Conservation (phyloP, 2,113 vertebrate species). For the Camelus bactrianus region DNA sequence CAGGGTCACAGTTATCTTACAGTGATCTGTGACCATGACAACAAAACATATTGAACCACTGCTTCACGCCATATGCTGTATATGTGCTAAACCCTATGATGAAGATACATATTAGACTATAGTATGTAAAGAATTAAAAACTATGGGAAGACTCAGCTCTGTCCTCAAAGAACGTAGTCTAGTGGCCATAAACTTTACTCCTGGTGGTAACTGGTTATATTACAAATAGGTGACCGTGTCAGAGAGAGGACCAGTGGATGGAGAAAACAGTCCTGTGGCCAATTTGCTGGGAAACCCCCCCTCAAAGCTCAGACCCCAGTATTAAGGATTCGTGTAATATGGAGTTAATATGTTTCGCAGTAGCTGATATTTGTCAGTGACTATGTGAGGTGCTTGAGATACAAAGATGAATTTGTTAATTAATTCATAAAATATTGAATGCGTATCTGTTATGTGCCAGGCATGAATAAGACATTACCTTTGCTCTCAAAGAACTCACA, state of each 20-base stretch:
- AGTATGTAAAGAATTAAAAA: neutral
- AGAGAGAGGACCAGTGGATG: neutral
- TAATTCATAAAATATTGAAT: neutral
- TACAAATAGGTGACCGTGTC: neutral
- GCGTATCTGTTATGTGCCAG: neutral
- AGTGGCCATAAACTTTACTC: neutral
- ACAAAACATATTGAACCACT: neutral
- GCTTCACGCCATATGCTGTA: neutral
- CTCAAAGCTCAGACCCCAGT: neutral
- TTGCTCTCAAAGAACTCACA: neutral
- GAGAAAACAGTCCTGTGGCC: too few relatives aligned
- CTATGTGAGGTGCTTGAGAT: neutral
- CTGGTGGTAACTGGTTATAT: rapidly evolving
- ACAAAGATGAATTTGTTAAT: neutral
- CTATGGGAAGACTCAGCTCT: neutral
- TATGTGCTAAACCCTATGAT: neutral
- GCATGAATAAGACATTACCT: neutral
- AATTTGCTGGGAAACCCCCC: neutral
- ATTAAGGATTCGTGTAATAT: neutral
- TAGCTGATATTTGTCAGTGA: neutral
- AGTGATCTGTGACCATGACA: neutral
- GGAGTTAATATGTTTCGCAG: neutral
- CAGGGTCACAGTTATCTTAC: neutral
- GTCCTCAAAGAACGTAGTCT: neutral
- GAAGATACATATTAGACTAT: neutral